Percentiles rank a stretch among this genome's conserved stretches.
Conservation (phyloP, 1,140 invertebrate species). For the Acromyrmex charruanus region DNA sequence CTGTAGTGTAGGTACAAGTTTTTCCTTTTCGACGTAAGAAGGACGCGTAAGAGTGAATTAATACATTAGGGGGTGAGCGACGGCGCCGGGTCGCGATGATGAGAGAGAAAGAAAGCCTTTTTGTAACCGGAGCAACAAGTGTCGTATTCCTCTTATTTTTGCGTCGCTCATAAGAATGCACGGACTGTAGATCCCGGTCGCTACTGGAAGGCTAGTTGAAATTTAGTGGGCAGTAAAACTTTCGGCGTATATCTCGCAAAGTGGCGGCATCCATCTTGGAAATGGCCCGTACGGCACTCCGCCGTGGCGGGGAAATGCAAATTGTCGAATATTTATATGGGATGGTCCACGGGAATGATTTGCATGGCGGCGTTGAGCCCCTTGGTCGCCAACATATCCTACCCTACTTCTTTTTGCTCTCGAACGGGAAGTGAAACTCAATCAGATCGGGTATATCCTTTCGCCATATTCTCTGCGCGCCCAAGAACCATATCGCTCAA, state of each 20-base stretch:
- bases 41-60: slow-evolving; percentile 37
- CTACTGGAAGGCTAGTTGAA: slow-evolving; percentile 76
- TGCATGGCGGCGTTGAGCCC: slow-evolving; percentile 67
- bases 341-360: slow-evolving; percentile 76
- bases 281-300: slow-evolving; percentile 76
- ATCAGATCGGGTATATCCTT: slow-evolving; percentile 56
- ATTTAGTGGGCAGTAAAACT: slow-evolving; percentile 83
- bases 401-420: slow-evolving; percentile 41
- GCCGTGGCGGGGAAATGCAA: slow-evolving; percentile 77
- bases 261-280: slow-evolving; percentile 82
- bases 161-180: slow-evolving; percentile 68
- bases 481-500: slow-evolving; percentile 46
- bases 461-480: background rate
- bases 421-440: slow-evolving; percentile 60
- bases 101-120: slow-evolving; percentile 41
- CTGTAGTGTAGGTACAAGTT: slow-evolving; percentile 2
- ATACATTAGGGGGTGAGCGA: slow-evolving; percentile 16
- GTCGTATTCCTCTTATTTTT: slow-evolving; percentile 79
- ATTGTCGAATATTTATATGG: slow-evolving; percentile 81
- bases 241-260: slow-evolving; percentile 81
- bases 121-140: slow-evolving; percentile 79
- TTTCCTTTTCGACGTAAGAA: slow-evolving; percentile 5
- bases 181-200: slow-evolving; percentile 23
- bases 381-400: slow-evolving; percentile 33
- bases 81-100: background rate